Evolutionary conservation across 2,113 vertebrate species (phyloP), one percentile per base, ranked within the genome.

Genomic region (Daphoenositta chrysoptera): DNA sequence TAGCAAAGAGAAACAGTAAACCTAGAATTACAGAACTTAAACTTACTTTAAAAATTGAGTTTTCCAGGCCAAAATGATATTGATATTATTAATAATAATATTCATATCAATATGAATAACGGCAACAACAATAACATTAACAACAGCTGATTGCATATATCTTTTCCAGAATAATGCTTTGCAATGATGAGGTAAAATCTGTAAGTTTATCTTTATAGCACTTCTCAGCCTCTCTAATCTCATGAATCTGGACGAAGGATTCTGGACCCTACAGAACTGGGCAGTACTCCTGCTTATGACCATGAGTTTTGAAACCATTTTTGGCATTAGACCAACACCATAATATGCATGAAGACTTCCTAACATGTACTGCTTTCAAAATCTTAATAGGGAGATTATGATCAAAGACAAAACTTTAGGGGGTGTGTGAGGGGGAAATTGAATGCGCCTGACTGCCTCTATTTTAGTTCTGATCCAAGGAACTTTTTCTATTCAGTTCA

Each of bases 381-480:
- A 65, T 22, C 8, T 61, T 57, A 44, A 24, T 33, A 8, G n/a
- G 8, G 7, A 48, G 8, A 48, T 35, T 57, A 35, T 17, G 7
- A 66, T 75, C 31, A 48, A 57, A 64, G 10, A 12, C 7, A 81
- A 72, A 81, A 54, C 1, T 64, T 22, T 6, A 33, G 1, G 0
- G 6, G 1, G 1, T 17, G 2, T 45, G 11, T 15, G n/a, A 16
- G 3, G 1, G 5, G 2, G 3, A 23, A 68, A 45, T 35, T 51
- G 12, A 33, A 37, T 73, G 8, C 22, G 11, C 11, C 5, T 77
- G 24, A 33, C 17, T 54, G 39, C 12, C 19, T 16, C 13, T 27
- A 40, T 42, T 72, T 68, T 64, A 51, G 10, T 39, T 80, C 15
- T 40, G 23, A 66, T 63, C 27, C 19, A n/a, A 75, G 19, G 11